Percentiles rank a stretch among this genome's conserved stretches.
Evolutionary conservation across 2,113 vertebrate species (phyloP).

Genomic region (Dunckerocampus dactyliophorus): DNA sequence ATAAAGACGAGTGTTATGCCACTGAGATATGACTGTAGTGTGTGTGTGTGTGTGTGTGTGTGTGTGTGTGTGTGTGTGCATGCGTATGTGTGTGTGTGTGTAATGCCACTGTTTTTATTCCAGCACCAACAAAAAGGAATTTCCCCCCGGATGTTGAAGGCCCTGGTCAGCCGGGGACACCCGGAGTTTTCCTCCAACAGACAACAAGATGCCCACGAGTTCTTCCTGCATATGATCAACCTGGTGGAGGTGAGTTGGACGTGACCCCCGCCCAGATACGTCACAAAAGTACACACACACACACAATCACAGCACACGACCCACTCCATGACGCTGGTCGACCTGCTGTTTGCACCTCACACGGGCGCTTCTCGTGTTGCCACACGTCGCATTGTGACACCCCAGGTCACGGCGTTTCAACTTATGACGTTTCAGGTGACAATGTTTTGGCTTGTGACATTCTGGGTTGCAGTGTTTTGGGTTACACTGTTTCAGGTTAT

Average conservation of each 20-base stretch:
- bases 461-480: too few species aligned
- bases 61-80: not conserved
- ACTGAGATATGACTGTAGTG: not conserved
- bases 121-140: constrained; percentile 89
- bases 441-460: too few species aligned
- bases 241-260: constrained; percentile 83
- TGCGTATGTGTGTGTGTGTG: not conserved
- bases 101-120: constrained; percentile 33
- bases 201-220: constrained; percentile 93
- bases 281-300: too few species aligned
- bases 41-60: not conserved
- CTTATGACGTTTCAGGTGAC: too few species aligned
- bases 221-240: constrained; percentile 89
- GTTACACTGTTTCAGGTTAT: too few species aligned
- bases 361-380: too few species aligned
- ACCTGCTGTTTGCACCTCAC: too few species aligned
- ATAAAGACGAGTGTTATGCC: not conserved
- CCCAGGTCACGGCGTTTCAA: too few species aligned
- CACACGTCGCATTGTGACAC: too few species aligned
- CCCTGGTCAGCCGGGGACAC: constrained; percentile 87
- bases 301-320: too few species aligned
- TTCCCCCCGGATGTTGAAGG: constrained; percentile 90
- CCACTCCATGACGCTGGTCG: too few species aligned
- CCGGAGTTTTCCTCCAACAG: constrained; percentile 92
- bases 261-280: not conserved